Evolutionary conservation across 2,113 vertebrate species (phyloP), one percentile per base, ranked within the genome.

Genomic region (Trachemys scripta): DNA sequence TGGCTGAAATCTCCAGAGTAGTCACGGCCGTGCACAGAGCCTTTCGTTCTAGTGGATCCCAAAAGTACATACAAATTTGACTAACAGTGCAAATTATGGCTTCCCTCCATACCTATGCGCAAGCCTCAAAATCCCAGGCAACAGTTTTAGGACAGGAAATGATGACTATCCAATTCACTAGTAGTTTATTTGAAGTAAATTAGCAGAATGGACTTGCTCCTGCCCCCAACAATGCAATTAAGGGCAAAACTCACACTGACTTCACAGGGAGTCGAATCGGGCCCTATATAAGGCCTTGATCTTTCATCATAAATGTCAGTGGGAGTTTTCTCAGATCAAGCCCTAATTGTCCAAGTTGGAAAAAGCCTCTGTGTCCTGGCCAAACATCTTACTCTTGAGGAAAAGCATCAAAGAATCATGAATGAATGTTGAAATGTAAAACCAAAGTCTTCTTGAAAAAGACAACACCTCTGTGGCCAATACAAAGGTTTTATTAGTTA

Each of bases 401-500:
- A 25, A 72, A 22, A 38, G 5, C 65, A 84, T 86, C 20, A 56
- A 84, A 42, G 35, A 19, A 81, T 57, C 12, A 90, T 89, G 35
- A 91, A 47, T 95, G 22, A 92, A 38, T 82, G 56, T 89, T 92
- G 79, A 87, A 85, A 45, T 89, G 4, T 1, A 1, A 57, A 90
- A 90, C 96, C 56, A 24, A 79, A 83, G 85, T 24, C 75, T 20
- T 83, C 91, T 69, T n/a, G 29, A 12, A 95, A 27, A 88, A 88
- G 95, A 81, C 84, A 92, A 6, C 3, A 7, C 57, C 59, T 93
- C 59, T 7, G 1, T 57, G 16, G 92, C n/a, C 42, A 90, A 31
- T 65, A 9, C 57, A 47, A 91, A 80, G 94, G 47, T 95, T 6
- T 35, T 87, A 47, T 16, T 92, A 31, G 62, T 95, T 92, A 92